Conservation (phyloP, 2,888 invertebrate species). For the Antitype chi region DNA sequence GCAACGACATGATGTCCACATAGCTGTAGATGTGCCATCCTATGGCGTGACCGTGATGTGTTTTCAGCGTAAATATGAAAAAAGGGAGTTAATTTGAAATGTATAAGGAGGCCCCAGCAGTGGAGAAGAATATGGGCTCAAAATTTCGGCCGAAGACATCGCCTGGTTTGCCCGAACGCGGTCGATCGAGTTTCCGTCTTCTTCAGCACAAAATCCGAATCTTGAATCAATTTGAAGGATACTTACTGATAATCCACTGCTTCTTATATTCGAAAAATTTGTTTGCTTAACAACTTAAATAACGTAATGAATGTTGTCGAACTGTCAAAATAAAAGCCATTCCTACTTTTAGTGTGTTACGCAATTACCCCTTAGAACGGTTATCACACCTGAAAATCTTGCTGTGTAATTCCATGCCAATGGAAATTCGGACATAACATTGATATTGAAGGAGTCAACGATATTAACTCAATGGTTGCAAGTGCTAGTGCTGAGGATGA, state of each 20-base stretch:
- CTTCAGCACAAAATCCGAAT: no score
- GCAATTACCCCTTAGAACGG: background rate
- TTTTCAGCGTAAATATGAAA: background rate
- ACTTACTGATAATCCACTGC: no score
- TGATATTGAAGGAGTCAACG: background rate
- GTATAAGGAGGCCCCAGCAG: no score
- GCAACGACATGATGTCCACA: background rate
- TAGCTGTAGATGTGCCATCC: background rate
- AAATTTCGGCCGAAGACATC: background rate
- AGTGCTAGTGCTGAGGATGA: background rate
- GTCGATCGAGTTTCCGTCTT: no score
- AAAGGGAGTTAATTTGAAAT: background rate
- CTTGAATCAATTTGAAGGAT: no score
- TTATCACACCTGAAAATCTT: background rate
- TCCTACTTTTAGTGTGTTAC: no score
- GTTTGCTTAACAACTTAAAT: no score
- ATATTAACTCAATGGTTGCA: background rate
- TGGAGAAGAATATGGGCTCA: no score
- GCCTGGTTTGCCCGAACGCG: background rate
- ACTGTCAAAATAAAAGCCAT: no score
- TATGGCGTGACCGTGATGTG: background rate
- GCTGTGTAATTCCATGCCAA: background rate
- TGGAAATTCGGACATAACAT: background rate
- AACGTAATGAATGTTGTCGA: no score
- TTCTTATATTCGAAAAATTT: no score